Evolutionary conservation across 1,140 invertebrate genomes (phyloP).

Genomic region (Panulirus ornatus): DNA sequence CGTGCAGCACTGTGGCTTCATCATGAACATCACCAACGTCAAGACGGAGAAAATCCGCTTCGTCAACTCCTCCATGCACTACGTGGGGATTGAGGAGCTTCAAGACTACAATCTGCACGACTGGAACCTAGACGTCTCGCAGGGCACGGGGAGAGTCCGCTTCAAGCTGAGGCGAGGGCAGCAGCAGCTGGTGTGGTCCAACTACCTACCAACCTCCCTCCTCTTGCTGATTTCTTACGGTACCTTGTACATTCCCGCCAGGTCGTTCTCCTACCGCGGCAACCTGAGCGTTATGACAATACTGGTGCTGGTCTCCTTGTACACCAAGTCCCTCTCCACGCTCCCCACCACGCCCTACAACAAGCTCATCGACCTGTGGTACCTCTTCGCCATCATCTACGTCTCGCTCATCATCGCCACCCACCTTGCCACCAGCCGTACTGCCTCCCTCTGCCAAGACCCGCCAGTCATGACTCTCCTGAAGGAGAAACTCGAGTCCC

Average conservation of each 20-base stretch:
- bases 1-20: neutral
- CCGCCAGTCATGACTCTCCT: too few species aligned
- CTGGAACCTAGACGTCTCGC: neutral
- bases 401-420: neutral
- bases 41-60: neutral
- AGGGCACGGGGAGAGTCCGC: neutral
- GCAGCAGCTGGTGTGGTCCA: neutral
- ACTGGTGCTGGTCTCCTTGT: neutral
- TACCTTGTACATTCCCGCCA: neutral
- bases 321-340: neutral
- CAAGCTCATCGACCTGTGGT: neutral
- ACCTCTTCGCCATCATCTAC: neutral
- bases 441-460: too few species aligned
- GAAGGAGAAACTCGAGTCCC: too few species aligned
- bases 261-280: neutral
- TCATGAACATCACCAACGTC: neutral
- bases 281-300: neutral
- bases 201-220: neutral
- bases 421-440: neutral
- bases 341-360: neutral
- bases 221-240: neutral
- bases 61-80: neutral
- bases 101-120: neutral
- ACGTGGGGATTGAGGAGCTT: neutral
- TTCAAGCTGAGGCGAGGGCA: neutral